Evolutionary conservation across 2,888 invertebrate species (phyloP), one percentile per base, ranked within the genome.

Genomic region (Lasioglossum vierecki): DNA sequence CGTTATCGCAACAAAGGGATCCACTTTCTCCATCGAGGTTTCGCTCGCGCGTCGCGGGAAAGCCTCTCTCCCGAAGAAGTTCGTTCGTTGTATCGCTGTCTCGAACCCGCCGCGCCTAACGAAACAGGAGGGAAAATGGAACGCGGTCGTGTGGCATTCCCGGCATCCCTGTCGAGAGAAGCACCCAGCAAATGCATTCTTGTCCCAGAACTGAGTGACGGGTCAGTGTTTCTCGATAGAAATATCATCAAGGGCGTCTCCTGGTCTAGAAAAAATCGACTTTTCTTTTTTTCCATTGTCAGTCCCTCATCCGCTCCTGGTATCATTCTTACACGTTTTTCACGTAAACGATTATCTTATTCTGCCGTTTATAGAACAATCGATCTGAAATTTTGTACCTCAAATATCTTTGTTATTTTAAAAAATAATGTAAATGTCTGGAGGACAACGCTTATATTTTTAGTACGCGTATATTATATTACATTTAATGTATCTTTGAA

Each of bases 91-190:
- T 71, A 71, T 26, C 30, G 49, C 53, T 73, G 53, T 66, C 39
- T 68, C 22, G 63, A 11, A 35, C 75, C 71, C 71, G 35, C 18
- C 22, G 53, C 11, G 18, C n/a, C n/a, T 26, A 18, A 41, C 18
- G 77, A 46, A 84, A 57, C 75, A 44, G 39, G 46, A 76, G 44
- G 46, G 83, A 84, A 83, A 83, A 70, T 79, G 75, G 83, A 83
- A 83, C 83, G 78, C 70, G 83, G 70, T 74, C 83, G 78, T 41
- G 44, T 26, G 66, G 49, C 35, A 70, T 83, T 83, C 83, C 74
- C 83, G 77, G 18, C 57, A 41, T 60, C 72, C 18, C 63, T 63
- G 30, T 63, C 63, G 39, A 46, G 26, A 68, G 26, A 30, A 70
- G 39, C 15, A 30, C 18, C 66, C 18, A 26, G 66, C 74, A 75